A percentile compares a stretch with the other conserved stretches of the same genome.
Evolutionary conservation across 2,797 vertebrate species (phyloP).

Genomic region (Sebastes hubbsi): DNA sequence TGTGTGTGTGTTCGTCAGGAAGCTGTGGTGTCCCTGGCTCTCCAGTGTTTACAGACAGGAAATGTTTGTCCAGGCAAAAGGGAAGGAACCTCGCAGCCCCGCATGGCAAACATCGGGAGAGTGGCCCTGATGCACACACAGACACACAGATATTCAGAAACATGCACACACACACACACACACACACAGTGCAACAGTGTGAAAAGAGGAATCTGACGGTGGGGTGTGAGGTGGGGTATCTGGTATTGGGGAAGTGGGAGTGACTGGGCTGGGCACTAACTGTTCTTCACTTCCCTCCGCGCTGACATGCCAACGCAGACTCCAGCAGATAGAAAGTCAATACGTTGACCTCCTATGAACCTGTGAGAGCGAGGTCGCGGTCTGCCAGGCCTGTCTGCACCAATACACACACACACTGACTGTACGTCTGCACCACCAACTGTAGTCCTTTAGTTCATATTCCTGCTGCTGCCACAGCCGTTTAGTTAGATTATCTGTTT

Average conservation of each 20-base stretch:
- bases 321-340: slow-evolving; percentile 69
- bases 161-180: too few species aligned
- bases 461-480: slow-evolving; percentile 2
- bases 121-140: slow-evolving; percentile 27
- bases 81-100: slow-evolving; percentile 74
- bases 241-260: slow-evolving; percentile 69
- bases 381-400: slow-evolving; percentile 20
- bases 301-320: slow-evolving; percentile 50
- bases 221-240: slow-evolving; percentile 45
- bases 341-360: slow-evolving; percentile 56
- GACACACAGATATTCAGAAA: background rate
- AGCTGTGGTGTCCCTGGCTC: slow-evolving; percentile 71
- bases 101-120: slow-evolving; percentile 70
- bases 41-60: slow-evolving; percentile 81
- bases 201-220: slow-evolving; percentile 59
- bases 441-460: background rate
- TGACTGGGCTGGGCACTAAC: slow-evolving; percentile 50
- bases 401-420: background rate
- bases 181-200: slow-evolving; percentile 26
- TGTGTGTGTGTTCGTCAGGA: slow-evolving; percentile 57
- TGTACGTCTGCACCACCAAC: background rate
- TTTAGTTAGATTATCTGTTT: slow-evolving; percentile 24
- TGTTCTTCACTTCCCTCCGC: slow-evolving; percentile 67
- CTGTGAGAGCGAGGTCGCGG: slow-evolving; percentile 14
- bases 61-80: slow-evolving; percentile 83